Conservation (phyloP, 2,888 invertebrate genomes). For the Gryllus longicercus region DNA sequence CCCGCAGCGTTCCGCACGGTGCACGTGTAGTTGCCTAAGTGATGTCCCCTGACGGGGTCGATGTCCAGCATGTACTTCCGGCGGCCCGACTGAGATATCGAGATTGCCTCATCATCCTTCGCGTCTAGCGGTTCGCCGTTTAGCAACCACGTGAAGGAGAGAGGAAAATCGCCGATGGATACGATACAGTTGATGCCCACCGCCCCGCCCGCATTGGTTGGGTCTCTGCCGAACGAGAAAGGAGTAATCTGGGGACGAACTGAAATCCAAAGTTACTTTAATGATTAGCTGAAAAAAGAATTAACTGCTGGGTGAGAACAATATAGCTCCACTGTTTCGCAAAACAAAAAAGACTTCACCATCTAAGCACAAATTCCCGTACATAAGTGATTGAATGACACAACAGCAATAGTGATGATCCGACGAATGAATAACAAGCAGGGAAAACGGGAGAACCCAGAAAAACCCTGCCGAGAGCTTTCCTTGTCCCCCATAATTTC, state of each 20-base stretch:
- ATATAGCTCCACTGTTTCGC: no score
- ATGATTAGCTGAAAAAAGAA: no score
- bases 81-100: slow-evolving; percentile 53
- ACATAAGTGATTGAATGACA: no score
- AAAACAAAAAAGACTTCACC: no score
- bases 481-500: no score
- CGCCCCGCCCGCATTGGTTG: slow-evolving; percentile 73
- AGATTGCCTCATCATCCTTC: slow-evolving; percentile 54
- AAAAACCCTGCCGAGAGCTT: no score
- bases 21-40: slow-evolving; percentile 63
- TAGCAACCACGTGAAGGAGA: slow-evolving; percentile 51
- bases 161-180: slow-evolving; percentile 72
- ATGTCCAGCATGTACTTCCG: slow-evolving; percentile 62
- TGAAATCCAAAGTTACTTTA: slow-evolving; percentile 40
- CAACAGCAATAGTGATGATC: no score
- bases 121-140: slow-evolving; percentile 46
- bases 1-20: slow-evolving; percentile 60
- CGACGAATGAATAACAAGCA: no score
- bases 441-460: no score
- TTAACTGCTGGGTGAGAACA: no score
- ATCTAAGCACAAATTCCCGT: no score
- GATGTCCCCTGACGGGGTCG: slow-evolving; percentile 58
- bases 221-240: slow-evolving; percentile 70
- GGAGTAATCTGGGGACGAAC: slow-evolving; percentile 69
- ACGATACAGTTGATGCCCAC: slow-evolving; percentile 70